These are phyloP conservation scores for Stylophora pistillata DNA, from an alignment of 64 coral and sea anemone genomes.

Conservation along the genomic window DNA sequence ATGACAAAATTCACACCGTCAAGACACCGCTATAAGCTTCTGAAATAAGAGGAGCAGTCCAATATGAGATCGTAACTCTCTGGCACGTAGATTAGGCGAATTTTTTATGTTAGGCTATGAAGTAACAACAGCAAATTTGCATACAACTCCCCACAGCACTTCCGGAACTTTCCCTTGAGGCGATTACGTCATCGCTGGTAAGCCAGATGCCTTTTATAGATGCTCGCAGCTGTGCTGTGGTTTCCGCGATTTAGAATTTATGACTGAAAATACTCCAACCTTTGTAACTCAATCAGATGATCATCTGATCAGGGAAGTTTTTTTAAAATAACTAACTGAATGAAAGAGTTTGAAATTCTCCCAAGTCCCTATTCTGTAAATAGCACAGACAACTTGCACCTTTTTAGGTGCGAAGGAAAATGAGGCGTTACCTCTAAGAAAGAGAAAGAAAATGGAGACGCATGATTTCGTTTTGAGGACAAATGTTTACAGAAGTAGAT, in stretches of 20 bases:
- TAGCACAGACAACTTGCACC: no score
- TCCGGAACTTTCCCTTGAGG: constrained; percentile 22
- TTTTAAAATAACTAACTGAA: no score
- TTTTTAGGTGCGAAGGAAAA: no score
- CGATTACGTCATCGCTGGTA: constrained; percentile 15
- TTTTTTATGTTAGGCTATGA: background rate
- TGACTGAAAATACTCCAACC: background rate
- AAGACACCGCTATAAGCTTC: background rate
- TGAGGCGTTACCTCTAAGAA: no score
- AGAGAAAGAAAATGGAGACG: no score
- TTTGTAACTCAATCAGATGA: background rate
- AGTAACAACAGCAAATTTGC: constrained; percentile 24
- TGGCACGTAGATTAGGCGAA: background rate
- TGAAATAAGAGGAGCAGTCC: constrained; percentile 5
- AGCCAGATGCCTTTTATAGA: background rate
- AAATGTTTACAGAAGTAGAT: no score
- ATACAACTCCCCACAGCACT: constrained; percentile 7
- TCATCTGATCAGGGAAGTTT: no score
- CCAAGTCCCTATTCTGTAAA: no score
- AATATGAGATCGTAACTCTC: constrained; percentile 11
- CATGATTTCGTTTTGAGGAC: no score
- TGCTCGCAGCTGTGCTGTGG: background rate
- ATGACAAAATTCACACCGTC: background rate
- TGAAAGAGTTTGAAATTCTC: no score
- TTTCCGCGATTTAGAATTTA: background rate